phyloP scores from a whole-genome alignment of 2,113 vertebrate species.

The Phylloscopus trochiloides region DNA sequence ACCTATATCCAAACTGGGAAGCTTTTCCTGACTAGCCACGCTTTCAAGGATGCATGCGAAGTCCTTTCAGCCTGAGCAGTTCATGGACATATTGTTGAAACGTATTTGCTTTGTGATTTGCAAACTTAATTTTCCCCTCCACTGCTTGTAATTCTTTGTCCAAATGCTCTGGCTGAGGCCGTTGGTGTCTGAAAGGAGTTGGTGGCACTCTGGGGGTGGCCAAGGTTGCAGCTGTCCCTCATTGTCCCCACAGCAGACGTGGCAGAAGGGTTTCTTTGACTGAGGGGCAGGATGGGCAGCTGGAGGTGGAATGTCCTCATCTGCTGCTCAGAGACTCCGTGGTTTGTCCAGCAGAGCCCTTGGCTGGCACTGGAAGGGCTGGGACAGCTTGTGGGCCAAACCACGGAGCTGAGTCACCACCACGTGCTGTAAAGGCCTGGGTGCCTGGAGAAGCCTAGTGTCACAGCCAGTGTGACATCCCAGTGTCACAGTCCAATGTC shows the following conservation, averaged over 20 bases:
- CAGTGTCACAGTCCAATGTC: background rate
- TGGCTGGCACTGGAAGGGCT: background rate
- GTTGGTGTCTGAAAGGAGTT: background rate
- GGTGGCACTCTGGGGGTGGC: background rate
- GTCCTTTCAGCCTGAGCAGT: background rate
- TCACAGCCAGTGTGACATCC: background rate
- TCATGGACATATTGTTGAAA: background rate
- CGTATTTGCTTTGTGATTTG: background rate
- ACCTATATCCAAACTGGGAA: background rate
- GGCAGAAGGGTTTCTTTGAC: background rate
- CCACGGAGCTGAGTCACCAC: background rate
- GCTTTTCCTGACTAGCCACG: background rate
- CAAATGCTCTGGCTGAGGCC: accelerated
- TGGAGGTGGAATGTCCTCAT: background rate
- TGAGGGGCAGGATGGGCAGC: background rate
- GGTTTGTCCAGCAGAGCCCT: background rate
- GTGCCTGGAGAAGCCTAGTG: background rate
- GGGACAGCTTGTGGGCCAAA: background rate
- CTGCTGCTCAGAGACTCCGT: background rate
- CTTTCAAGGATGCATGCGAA: background rate
- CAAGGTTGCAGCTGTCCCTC: accelerated
- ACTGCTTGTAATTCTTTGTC: background rate
- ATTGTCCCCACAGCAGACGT: background rate
- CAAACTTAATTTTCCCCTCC: background rate
- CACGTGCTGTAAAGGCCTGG: background rate